A percentile compares a stretch with the other conserved stretches of the same genome.
These are phyloP conservation scores for Ailurus styani DNA, from an alignment of 2,113 vertebrate species.

Conservation along the genomic window DNA sequence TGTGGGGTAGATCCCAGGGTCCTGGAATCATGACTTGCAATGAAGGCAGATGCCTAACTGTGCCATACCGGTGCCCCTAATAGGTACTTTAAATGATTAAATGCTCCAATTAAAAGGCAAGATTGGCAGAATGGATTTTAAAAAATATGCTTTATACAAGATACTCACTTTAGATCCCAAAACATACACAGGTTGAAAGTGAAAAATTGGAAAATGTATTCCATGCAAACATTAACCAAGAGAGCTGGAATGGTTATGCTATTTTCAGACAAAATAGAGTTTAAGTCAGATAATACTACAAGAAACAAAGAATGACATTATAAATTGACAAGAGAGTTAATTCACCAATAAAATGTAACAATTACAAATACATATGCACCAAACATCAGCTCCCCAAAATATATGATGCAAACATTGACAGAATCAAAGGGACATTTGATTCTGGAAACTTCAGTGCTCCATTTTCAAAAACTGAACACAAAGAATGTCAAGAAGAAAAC, in stretches of 20 bases:
- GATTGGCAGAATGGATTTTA: not conserved
- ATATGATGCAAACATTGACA: not conserved
- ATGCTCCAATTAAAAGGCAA: not conserved
- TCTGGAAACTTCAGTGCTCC: not conserved
- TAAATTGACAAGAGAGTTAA: not conserved
- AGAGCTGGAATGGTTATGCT: not conserved
- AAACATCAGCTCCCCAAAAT: not conserved
- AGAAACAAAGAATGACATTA: not conserved
- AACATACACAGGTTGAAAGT: not conserved
- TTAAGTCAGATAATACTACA: not conserved
- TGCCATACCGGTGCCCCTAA: not conserved
- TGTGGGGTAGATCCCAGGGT: not conserved
- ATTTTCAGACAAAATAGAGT: not conserved
- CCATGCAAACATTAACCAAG: not conserved
- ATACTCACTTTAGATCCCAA: not conserved
- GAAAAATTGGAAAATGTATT: not conserved
- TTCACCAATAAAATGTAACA: not conserved
- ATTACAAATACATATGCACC: not conserved
- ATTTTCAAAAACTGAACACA: not conserved
- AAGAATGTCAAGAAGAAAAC: not conserved
- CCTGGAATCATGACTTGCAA: not conserved
- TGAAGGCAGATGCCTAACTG: not conserved
- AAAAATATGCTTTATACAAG: not conserved
- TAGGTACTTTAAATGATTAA: not conserved
- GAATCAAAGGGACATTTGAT: not conserved